These are phyloP conservation scores for Phalera bucephala DNA, from an alignment of 2,888 invertebrate genomes.

Conservation along the genomic window DNA sequence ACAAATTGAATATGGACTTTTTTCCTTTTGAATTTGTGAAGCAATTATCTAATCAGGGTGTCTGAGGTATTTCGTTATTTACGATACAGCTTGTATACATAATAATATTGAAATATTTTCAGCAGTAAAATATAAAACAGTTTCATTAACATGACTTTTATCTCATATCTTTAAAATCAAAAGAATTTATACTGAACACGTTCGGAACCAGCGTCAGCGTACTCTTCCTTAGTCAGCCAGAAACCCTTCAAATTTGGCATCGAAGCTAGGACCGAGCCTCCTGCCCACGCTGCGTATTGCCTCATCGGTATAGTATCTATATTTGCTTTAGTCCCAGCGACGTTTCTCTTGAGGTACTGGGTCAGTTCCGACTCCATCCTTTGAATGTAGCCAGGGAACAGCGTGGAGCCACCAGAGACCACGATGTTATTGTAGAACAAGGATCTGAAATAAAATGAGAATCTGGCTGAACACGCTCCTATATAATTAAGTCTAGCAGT, in stretches of 20 bases:
- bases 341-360: slow-evolving; percentile 66
- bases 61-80: too few relatives aligned
- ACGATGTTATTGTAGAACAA: slow-evolving; percentile 94
- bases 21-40: too few relatives aligned
- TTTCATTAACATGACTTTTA: too few relatives aligned
- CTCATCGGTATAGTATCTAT: slow-evolving; percentile 92
- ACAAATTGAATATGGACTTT: too few relatives aligned
- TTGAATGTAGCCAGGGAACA: slow-evolving; percentile 95
- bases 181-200: slow-evolving; percentile 97
- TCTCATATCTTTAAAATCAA: too few relatives aligned
- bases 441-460: slow-evolving; percentile 81
- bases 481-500: too few relatives aligned
- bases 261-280: slow-evolving; percentile 96
- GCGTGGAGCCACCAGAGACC: slow-evolving; percentile 91
- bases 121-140: too few relatives aligned
- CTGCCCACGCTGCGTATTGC: slow-evolving; percentile 97
- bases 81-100: too few relatives aligned
- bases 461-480: too few relatives aligned
- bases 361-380: slow-evolving; percentile 94
- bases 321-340: slow-evolving; percentile 86
- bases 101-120: too few relatives aligned
- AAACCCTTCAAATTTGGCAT: slow-evolving; percentile 95
- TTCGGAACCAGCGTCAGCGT: slow-evolving; percentile 94
- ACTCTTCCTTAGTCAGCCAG: slow-evolving; percentile 97
- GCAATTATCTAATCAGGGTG: too few relatives aligned